phyloP scores from a whole-genome alignment of 2,113 vertebrate species.

The Varanus komodoensis region DNA sequence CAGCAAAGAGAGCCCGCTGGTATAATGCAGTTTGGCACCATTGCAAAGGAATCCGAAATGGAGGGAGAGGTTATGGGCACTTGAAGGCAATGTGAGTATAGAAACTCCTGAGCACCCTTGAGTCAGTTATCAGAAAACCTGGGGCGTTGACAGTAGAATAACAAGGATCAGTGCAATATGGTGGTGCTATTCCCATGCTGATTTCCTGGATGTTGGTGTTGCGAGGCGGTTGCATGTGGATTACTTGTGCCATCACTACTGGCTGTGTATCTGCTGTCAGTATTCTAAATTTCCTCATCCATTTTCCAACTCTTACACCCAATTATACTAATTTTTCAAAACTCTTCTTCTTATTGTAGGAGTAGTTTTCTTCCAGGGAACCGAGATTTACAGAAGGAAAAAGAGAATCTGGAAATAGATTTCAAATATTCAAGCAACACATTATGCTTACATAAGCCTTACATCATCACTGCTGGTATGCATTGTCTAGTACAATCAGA shows the following conservation, averaged over 20 bases:
- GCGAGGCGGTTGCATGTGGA: neutral
- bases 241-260: neutral
- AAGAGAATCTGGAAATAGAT: conserved; percentile 47
- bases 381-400: conserved; percentile 21
- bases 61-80: neutral
- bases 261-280: neutral
- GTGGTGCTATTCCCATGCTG: neutral
- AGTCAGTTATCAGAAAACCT: neutral
- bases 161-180: neutral
- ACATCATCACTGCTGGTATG: conserved; percentile 65
- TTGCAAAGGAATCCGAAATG: neutral
- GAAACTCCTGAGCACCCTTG: neutral
- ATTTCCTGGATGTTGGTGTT: neutral
- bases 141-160: neutral
- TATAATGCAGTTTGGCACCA: neutral
- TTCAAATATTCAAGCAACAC: conserved; percentile 61
- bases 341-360: conserved; percentile 36
- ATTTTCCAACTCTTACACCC: neutral
- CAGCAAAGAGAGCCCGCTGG: neutral
- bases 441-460: conserved; percentile 67
- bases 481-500: conserved; percentile 64
- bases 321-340: conserved; percentile 41
- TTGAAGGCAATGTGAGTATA: neutral
- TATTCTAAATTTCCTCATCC: neutral
- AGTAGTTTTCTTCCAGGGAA: conserved; percentile 31